Evolutionary conservation across 2,888 invertebrate genomes (phyloP).

Genomic region (Drosophila multiciliata): DNA sequence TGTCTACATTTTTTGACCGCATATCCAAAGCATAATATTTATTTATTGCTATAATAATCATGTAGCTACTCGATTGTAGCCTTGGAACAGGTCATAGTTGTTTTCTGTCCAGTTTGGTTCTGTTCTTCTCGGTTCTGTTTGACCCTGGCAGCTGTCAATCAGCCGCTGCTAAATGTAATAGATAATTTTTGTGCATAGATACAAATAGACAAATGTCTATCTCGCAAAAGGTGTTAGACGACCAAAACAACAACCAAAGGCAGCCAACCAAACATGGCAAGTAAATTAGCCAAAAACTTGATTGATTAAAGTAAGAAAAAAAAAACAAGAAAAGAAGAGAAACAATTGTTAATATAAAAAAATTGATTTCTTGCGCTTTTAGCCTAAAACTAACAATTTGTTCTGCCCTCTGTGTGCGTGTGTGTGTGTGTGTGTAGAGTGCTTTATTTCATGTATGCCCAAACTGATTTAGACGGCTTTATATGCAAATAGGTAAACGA

Average conservation of each 20-base stretch:
- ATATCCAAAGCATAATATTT: conserved; percentile 11
- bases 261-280: conserved; percentile 51
- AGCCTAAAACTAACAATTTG: conserved; percentile 13
- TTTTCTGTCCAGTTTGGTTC: conserved; percentile 20
- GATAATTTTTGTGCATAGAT: conserved; percentile 22
- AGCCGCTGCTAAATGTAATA: conserved; percentile 18
- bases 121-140: conserved; percentile 13
- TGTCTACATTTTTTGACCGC: conserved; percentile 1
- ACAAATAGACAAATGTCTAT: conserved; percentile 18
- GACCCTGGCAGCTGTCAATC: conserved; percentile 45
- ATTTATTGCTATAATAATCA: neutral
- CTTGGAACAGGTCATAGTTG: conserved; percentile 34
- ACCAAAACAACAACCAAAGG: conserved; percentile 15
- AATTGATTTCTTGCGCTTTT: conserved; percentile 19
- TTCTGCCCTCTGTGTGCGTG: neutral
- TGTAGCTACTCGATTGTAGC: conserved; percentile 22
- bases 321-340: conserved; percentile 1
- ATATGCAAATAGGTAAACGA: conserved; percentile 7
- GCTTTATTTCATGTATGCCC: conserved; percentile 47
- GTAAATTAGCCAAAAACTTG: conserved; percentile 68
- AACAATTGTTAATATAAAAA: conserved; percentile 1
- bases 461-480: conserved; percentile 32
- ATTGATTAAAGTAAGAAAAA: conserved; percentile 61
- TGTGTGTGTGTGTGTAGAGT: conserved; percentile 19
- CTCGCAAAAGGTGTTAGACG: conserved; percentile 10